Evolutionary conservation across 2,797 vertebrate genomes (phyloP).

Genomic region (Rhynchonycteris naso): DNA sequence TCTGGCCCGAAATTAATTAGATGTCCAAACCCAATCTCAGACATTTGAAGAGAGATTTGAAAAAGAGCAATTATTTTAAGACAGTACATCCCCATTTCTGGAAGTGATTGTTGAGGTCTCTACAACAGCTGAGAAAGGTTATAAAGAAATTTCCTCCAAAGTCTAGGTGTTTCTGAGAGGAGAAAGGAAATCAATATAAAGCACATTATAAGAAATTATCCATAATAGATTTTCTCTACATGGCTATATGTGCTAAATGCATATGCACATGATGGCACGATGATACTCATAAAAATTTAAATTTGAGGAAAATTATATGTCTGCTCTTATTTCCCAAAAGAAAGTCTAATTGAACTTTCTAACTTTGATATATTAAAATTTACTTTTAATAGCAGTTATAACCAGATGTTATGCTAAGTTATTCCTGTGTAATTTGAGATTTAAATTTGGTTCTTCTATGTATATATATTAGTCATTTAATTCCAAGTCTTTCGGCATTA

Average conservation of each 20-base stretch:
- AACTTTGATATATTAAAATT: neutral
- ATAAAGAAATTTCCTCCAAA: neutral
- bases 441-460: neutral
- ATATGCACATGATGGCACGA: neutral
- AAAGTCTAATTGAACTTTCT: neutral
- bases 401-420: neutral
- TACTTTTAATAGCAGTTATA: neutral
- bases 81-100: neutral
- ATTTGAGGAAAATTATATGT: neutral
- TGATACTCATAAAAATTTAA: neutral
- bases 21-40: neutral
- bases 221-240: neutral
- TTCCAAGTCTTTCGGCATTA: neutral
- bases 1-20: neutral
- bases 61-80: neutral
- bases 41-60: neutral
- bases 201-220: neutral
- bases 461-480: neutral
- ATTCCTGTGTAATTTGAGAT: neutral
- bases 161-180: neutral
- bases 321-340: neutral
- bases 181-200: neutral
- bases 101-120: neutral
- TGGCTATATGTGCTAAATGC: rapidly evolving
- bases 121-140: neutral